A percentile compares a stretch with the other conserved stretches of the same genome.
phyloP scores from a whole-genome alignment of 1,140 invertebrate genomes.

The Hormaphis cornu region DNA sequence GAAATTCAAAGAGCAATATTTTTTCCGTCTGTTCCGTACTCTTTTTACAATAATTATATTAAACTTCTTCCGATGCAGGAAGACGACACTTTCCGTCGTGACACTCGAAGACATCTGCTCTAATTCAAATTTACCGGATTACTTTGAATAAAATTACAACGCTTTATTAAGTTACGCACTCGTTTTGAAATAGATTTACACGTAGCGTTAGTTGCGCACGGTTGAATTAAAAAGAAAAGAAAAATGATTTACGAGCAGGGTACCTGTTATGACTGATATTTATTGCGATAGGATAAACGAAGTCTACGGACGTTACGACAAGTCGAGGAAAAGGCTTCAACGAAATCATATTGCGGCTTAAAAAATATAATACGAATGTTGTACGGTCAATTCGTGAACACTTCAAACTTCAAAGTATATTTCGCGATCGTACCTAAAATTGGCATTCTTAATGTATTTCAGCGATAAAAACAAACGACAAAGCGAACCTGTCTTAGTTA shows the following conservation, averaged over 20 bases:
- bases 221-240: no score
- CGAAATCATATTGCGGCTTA: no score
- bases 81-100: background rate
- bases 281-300: no score
- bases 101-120: background rate
- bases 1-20: constrained; percentile 3
- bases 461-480: no score
- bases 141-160: background rate
- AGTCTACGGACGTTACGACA: no score
- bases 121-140: constrained; percentile 9
- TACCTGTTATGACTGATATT: background rate
- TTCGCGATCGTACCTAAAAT: no score
- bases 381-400: no score
- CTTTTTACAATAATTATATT: constrained; percentile 1
- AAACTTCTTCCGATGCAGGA: background rate
- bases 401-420: no score
- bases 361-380: no score
- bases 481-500: no score
- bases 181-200: background rate
- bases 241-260: background rate
- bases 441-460: no score
- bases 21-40: background rate
- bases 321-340: no score
- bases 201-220: background rate
- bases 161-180: background rate